Conservation (phyloP, 2,797 vertebrate species). For the Luscinia luscinia region DNA sequence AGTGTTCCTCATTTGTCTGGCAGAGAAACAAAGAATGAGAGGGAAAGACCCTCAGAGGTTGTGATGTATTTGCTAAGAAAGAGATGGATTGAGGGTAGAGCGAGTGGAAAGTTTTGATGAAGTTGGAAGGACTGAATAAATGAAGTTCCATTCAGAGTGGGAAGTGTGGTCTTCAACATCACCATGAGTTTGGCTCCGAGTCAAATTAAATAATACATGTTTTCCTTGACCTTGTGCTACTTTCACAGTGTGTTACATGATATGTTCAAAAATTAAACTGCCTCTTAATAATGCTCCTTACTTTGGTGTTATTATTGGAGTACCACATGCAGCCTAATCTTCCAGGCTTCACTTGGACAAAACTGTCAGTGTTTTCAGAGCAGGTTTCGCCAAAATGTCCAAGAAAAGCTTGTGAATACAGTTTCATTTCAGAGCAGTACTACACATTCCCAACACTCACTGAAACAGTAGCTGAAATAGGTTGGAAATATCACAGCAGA, state of each 20-base stretch:
- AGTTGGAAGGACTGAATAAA: conserved; percentile 45
- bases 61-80: background rate
- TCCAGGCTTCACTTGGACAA: conserved; percentile 11
- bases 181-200: conserved; percentile 43
- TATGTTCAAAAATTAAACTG: conserved; percentile 38
- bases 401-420: conserved; percentile 25
- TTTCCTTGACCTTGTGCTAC: conserved; percentile 60
- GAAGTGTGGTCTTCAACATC: conserved; percentile 41
- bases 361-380: conserved; percentile 33
- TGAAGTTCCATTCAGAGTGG: conserved; percentile 43
- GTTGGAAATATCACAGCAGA: background rate
- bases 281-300: conserved; percentile 28
- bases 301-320: conserved; percentile 57
- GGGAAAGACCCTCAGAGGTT: background rate
- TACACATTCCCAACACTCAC: accelerated
- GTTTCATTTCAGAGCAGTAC: background rate
- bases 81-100: background rate
- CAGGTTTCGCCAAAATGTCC: background rate
- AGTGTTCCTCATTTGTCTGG: background rate
- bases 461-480: background rate
- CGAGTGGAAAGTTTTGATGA: conserved; percentile 41
- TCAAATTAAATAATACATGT: conserved; percentile 64
- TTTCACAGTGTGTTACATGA: conserved; percentile 39
- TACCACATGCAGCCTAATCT: background rate
- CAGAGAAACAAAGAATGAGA: background rate